Conservation (phyloP, 2,797 vertebrate species). For the Oophaga sylvatica region DNA sequence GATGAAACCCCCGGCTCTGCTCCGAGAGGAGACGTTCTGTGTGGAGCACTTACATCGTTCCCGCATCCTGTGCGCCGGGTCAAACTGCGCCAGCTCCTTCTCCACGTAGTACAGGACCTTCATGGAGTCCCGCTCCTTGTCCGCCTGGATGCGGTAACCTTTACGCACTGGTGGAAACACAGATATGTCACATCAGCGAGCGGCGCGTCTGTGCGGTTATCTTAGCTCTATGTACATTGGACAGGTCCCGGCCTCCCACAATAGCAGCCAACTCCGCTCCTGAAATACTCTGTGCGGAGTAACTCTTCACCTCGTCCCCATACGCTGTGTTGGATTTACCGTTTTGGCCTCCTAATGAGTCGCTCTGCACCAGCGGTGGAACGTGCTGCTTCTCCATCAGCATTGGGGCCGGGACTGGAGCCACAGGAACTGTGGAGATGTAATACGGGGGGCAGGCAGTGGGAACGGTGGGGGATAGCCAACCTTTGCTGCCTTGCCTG, state of each 20-base stretch:
- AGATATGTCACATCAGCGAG: neutral
- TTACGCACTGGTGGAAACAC: constrained; percentile 78
- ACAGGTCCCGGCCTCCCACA: too few species aligned
- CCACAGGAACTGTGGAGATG: constrained; percentile 85
- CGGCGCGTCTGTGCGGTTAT: neutral
- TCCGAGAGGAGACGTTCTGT: neutral
- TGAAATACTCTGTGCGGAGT: neutral
- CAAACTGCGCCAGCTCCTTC: constrained; percentile 89
- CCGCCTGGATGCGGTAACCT: constrained; percentile 88
- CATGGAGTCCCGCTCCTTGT: constrained; percentile 88
- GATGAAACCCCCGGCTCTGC: neutral
- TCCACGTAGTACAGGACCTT: constrained; percentile 92
- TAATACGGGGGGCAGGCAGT: constrained; percentile 88
- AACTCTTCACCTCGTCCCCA: neutral
- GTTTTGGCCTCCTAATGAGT: constrained; percentile 75
- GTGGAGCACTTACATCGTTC: constrained; percentile 84
- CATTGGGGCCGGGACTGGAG: constrained; percentile 81
- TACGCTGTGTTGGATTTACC: constrained; percentile 68
- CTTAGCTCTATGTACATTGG: neutral
- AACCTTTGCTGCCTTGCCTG: constrained; percentile 89
- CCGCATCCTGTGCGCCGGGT: constrained; percentile 81
- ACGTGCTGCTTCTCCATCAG: constrained; percentile 83
- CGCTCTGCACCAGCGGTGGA: constrained; percentile 76
- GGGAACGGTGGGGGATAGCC: constrained; percentile 79
- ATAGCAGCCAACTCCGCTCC: neutral